Evolutionary conservation across 2,888 invertebrate species (phyloP), one percentile per base, ranked within the genome.

Genomic region (Aromia moschata): DNA sequence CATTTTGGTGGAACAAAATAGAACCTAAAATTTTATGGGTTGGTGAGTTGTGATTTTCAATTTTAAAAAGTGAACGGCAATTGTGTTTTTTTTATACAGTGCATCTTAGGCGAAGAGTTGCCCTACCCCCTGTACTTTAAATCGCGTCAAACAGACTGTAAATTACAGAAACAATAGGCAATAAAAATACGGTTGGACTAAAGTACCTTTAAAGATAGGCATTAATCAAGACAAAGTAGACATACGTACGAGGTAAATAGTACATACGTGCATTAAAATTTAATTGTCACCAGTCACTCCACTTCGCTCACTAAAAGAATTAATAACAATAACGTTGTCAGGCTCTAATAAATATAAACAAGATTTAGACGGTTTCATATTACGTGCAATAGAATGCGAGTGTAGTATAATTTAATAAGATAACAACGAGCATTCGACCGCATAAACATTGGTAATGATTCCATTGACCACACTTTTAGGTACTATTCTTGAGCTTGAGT

Each of bases 331-430:
- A 15, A 49, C 37, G 43, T 44, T 65, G 60, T 65, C 65, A 68
- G 45, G 44, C 45, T 53, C 36, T 66, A 67, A 68, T 68, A 65
- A 56, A 58, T 60, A 67, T 53, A 66, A 70, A 69, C 65, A 67
- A 38, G 70, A 67, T 66, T 70, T 68, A 67, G 69, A 65, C 60
- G 64, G 58, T 63, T 51, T 64, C 38, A 65, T 56, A 64, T 67
- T 68, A 59, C 62, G 58, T 59, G 56, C 62, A 61, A 68, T 70
- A 59, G 64, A 63, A 65, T 62, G 64, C 63, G 59, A 62, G 60
- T 62, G 55, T 65, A 63, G 61, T 62, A 59, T 71, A 69, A 70
- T 64, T 67, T 67, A 73, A 73, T 71, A 65, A 70, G 66, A 70
- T 70, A 71, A 71, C 66, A 59, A 65, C 54, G 25, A 40, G 31